These are phyloP conservation scores for Drosophila parabipectinata DNA, from an alignment of 1,140 invertebrate genomes.

Conservation along the genomic window DNA sequence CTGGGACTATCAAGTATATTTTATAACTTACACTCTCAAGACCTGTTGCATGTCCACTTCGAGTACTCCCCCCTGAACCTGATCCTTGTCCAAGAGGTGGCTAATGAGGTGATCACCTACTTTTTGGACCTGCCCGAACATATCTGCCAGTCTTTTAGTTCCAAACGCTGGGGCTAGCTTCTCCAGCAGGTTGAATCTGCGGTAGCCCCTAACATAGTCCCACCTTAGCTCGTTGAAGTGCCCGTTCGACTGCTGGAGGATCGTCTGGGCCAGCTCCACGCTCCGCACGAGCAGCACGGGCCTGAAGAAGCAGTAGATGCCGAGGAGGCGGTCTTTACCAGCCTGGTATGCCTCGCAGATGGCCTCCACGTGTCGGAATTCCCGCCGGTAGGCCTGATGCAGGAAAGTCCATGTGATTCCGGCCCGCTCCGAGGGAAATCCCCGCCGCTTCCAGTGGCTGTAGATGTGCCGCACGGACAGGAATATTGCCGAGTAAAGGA, in stretches of 20 bases:
- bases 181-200: slow-evolving; percentile 71
- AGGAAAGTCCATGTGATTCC: slow-evolving; percentile 60
- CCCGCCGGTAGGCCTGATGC: slow-evolving; percentile 60
- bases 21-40: slow-evolving; percentile 61
- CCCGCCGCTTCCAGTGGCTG: slow-evolving; percentile 73
- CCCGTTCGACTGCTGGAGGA: slow-evolving; percentile 60
- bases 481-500: slow-evolving; percentile 67
- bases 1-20: not conserved
- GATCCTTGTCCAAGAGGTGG: slow-evolving; percentile 36
- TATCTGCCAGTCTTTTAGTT: slow-evolving; percentile 36
- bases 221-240: slow-evolving; percentile 70
- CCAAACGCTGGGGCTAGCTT: slow-evolving; percentile 68
- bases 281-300: slow-evolving; percentile 70
- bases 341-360: slow-evolving; percentile 67
- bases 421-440: slow-evolving; percentile 67
- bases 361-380: slow-evolving; percentile 72
- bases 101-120: slow-evolving; percentile 59
- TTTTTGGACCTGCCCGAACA: slow-evolving; percentile 63
- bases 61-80: not conserved
- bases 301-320: slow-evolving; percentile 76
- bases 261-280: slow-evolving; percentile 57
- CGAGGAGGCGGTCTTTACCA: slow-evolving; percentile 57
- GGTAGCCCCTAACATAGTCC: slow-evolving; percentile 69
- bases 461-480: slow-evolving; percentile 73
- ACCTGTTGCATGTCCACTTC: slow-evolving; percentile 68